Base-by-base conservation (phyloP, 2,797 vertebrate genomes). In the Crypturellus tataupa region DNA sequence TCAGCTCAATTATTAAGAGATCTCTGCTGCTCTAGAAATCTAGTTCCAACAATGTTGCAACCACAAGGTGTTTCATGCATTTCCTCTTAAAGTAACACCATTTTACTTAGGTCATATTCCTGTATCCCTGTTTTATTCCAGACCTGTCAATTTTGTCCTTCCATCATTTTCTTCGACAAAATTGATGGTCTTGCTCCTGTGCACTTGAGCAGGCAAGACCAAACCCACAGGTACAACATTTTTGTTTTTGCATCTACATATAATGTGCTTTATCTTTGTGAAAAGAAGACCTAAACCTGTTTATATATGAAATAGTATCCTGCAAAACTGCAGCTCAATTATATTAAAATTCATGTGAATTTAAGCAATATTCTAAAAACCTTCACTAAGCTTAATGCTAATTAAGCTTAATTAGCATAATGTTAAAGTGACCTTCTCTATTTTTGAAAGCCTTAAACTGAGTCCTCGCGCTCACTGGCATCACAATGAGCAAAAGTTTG, bases 101-200 rank as follows among this genome's bases (percentile, higher is more conserved):
- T 2, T 65, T 71, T 62, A n/a, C 42, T 69, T 60, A 25, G 11
- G 12, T 46, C 73, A 0, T 53, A 39, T 72, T 63, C 31, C 27
- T 39, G 33, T 12, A 58, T 64, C 44, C 89, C 19, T 77, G 67
- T 35, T 95, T 94, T 33, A 67, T 90, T 93, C 27, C 68, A 98
- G 98, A 98, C 98, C 40, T 98, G 98, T 95, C 97, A 97, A 93
- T 98, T 98, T 98, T 97, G 98, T 81, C 98, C 98, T 83, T 98
- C 98, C 40, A 98, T 98, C 92, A 98, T 98, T 96, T 98, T 98
- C 96, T 98, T 98, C 94, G 98, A 98, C 94, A 98, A 98, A 92
- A 98, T 98, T 2, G 98, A 98, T 95, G 98, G 97, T 44, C 95
- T 98, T 63, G 98, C 98, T 92, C 98, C 98, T 64, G 98, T 98